phyloP scores from a whole-genome alignment of 2,113 vertebrate species.

The Reinhardtius hippoglossoides region DNA sequence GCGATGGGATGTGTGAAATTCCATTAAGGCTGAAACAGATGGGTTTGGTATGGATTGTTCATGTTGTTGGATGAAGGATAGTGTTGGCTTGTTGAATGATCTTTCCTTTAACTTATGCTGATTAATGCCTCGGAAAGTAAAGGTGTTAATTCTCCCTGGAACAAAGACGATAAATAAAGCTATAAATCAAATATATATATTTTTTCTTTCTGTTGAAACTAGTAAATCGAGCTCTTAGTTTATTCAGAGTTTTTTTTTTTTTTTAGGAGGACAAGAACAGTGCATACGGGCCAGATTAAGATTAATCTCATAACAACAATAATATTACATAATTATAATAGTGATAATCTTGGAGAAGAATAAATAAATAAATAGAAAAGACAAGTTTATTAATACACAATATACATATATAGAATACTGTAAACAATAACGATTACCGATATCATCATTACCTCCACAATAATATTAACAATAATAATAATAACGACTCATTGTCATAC shows the following conservation, averaged over 20 bases:
- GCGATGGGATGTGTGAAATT: constrained; percentile 20
- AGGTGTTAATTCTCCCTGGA: constrained; percentile 27
- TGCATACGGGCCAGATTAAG: too few species aligned
- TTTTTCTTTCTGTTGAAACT: not conserved
- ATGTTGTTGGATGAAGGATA: constrained; percentile 10
- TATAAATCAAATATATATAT: constrained; percentile 5
- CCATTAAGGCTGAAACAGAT: constrained; percentile 45
- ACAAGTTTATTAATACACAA: too few species aligned
- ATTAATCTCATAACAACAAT: too few species aligned
- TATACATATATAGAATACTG: too few species aligned
- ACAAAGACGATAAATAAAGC: constrained; percentile 20
- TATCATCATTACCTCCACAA: too few species aligned
- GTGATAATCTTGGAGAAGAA: too few species aligned
- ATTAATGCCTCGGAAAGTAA: constrained; percentile 20
- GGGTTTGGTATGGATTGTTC: constrained; percentile 49
- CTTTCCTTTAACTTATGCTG: constrained; percentile 18
- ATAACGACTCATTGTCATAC: too few species aligned
- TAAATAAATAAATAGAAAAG: too few species aligned
- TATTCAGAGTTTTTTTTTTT: not conserved
- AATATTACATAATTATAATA: too few species aligned
- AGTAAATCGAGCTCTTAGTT: not conserved
- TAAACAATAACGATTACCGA: too few species aligned
- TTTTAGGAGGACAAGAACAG: too few species aligned
- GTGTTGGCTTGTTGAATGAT: constrained; percentile 20
- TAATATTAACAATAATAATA: too few species aligned